Base-by-base conservation (phyloP, 2,888 invertebrate species). In the Kuschelorhynchus macadamiae region DNA sequence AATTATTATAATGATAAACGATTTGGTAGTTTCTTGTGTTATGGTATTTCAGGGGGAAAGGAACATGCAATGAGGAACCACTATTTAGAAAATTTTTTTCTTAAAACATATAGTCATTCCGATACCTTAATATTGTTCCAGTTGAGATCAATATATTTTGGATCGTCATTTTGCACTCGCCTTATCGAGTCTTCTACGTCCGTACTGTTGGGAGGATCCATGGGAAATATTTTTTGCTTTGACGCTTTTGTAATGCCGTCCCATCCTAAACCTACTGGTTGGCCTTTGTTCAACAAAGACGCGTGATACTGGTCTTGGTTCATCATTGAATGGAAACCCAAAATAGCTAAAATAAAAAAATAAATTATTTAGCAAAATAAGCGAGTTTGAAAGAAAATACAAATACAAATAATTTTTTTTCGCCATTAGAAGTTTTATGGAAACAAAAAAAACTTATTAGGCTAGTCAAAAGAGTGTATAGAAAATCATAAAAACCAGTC, bases 241-340 rank as follows among this genome's bases (percentile, higher is more conserved):
- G 96, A 92, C 63, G 97, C 93, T 87, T 97, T 97, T 57, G 98
- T 97, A 79, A 97, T 92, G 78, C 97, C 96, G 81, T 95, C 94
- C 95, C 95, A 96, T 74, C 95, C 96, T 78, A 95, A 85, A 46
- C 95, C 95, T 69, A 94, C 89, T 0, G 94, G 94, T 81, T 95
- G 94, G 20, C 94, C 95, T 85, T 96, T 96, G 86, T 96, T 96
- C 73, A 95, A 85, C 70, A 96, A 87, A 39, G 98, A 98, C 69
- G 97, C 97, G 86, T 98, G 97, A 85, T 97, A 99, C 86, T 99
- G 99, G 82, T 98, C 97, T 87, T 99, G 99, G 84, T 98, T 99
- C 92, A 99, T 95, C 96, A 99, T 98, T 71, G 98, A 98, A 87
- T 99, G 98, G 90, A 99, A 97, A 80, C 98, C 99, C 81, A 98